A percentile compares a stretch with the other conserved stretches of the same genome.
phyloP scores from a whole-genome alignment of 1,140 invertebrate genomes.

The Danaus melanippus region DNA sequence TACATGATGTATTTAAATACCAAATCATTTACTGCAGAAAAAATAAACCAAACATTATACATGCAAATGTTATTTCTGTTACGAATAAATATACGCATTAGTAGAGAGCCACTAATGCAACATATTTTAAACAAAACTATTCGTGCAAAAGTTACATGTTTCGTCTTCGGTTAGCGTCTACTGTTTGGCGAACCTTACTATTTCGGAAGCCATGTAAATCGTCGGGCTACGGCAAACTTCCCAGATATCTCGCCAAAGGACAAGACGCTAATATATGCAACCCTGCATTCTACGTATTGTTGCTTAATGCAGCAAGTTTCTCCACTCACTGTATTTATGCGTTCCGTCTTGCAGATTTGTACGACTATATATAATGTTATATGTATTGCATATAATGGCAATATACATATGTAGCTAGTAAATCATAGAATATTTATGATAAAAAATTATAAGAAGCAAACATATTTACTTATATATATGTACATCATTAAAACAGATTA shows the following conservation, averaged over 20 bases:
- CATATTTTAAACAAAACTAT: constrained; percentile 10
- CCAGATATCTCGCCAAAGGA: constrained; percentile 65
- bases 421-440: too few relatives aligned
- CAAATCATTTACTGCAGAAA: too few relatives aligned
- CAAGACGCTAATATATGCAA: constrained; percentile 69
- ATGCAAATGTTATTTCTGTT: too few relatives aligned
- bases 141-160: constrained; percentile 23
- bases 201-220: constrained; percentile 70
- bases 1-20: too few relatives aligned
- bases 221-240: constrained; percentile 56
- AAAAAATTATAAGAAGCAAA: too few relatives aligned
- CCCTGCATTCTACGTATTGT: constrained; percentile 62
- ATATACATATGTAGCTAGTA: too few relatives aligned
- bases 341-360: constrained; percentile 41
- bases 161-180: constrained; percentile 26
- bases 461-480: too few relatives aligned
- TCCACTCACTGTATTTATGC: constrained; percentile 49
- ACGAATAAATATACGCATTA: too few relatives aligned
- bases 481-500: too few relatives aligned
- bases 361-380: background rate
- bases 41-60: too few relatives aligned
- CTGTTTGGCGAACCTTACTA: constrained; percentile 41
- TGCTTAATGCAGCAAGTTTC: constrained; percentile 59
- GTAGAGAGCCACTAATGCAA: too few relatives aligned
- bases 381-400: too few relatives aligned